Conservation (phyloP, 2,113 vertebrate species). For the Artemisiospiza belli region DNA sequence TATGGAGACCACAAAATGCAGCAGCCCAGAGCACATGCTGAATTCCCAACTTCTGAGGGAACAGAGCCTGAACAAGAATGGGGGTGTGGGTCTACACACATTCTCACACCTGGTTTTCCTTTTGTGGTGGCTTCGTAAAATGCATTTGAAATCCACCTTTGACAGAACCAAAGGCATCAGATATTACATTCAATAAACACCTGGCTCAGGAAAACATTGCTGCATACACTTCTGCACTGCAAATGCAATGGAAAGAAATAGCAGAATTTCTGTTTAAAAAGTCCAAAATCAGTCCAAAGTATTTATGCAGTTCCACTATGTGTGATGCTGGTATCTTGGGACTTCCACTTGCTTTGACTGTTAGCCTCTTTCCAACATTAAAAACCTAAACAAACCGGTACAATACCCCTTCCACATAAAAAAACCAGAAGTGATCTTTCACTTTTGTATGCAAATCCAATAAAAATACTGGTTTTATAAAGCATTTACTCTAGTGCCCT, state of each 20-base stretch:
- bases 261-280: not conserved
- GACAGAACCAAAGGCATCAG: not conserved
- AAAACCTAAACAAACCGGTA: not conserved
- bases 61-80: not conserved
- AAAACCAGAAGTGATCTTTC: not conserved
- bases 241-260: not conserved
- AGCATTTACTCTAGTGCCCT: conserved; percentile 34
- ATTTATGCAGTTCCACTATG: not conserved
- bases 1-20: not conserved
- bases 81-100: not conserved
- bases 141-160: not conserved
- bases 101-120: not conserved
- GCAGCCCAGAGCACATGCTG: not conserved
- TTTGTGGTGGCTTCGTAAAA: not conserved
- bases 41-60: not conserved
- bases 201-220: fast-evolving
- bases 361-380: not conserved
- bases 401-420: not conserved
- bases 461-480: not conserved
- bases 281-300: not conserved
- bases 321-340: not conserved
- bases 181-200: not conserved
- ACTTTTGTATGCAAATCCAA: not conserved
- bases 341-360: not conserved
- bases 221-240: not conserved